Base-by-base conservation (phyloP, 1,140 invertebrate species). In the Teleopsis dalmanni region DNA sequence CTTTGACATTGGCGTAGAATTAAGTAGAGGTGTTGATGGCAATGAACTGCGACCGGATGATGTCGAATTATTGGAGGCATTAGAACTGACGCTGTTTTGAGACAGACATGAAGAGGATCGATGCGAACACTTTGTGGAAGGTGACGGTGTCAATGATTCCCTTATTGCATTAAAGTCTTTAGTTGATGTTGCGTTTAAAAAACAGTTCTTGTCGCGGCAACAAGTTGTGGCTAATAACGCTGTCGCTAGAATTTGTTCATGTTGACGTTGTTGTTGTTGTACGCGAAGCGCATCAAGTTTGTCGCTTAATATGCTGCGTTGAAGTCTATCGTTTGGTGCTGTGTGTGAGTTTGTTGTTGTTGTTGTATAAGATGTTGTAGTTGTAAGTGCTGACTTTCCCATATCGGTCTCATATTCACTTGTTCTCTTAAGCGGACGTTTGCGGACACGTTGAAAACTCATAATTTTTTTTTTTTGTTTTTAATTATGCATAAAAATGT, bases 261-360 rank as follows among this genome's bases (percentile, higher is more conserved):
- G 40, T 21, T 55, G 55, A 45, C 51, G 53, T 59, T 57, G 57
- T 55, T 54, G 48, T 25, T 43, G 40, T n/a, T 50, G 29, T 43
- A 13, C 11, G 37, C 29, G 41, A 22, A 50, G 22, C 18, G 10
- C 38, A 25, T 21, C 38, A 58, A 65, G 57, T 52, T 48, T 51
- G 50, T 52, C 50, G 53, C 50, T 25, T 52, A 49, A 13, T 16
- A 34, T 25, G 49, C 56, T 58, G 57, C 62, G 65, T 59, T 65
- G 62, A 65, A 65, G 62, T 65, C 62, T 65, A 65, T 65, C 62
- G 62, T 65, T 65, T 62, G 21, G 14, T 1, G 31, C 21, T 18
- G 44, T 14, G 21, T 18, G n/a, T 7, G 31, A 25, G 13, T 13
- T 5, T 11, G 14, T 21, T 19, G 41, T 43, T 19, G 4, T 21